Conservation (phyloP, 2,888 invertebrate species). For the Drosophila atroscutellata region DNA sequence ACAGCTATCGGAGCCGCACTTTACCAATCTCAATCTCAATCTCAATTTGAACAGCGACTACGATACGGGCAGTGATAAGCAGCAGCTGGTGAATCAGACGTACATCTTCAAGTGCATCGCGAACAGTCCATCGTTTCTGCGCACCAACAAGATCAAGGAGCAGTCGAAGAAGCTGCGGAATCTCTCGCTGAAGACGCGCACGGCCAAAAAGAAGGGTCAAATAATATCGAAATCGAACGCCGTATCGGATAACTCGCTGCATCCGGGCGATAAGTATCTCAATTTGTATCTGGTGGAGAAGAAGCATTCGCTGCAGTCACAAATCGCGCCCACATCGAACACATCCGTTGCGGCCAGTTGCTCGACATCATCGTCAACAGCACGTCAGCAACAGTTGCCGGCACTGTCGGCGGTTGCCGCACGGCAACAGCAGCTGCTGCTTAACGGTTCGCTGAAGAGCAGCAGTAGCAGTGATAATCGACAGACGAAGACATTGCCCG, state of each 20-base stretch:
- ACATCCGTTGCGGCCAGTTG: constrained; percentile 54
- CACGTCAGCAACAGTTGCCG: constrained; percentile 69
- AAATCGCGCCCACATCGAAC: constrained; percentile 39
- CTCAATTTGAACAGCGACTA: constrained; percentile 69
- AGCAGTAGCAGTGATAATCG: constrained; percentile 15
- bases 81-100: constrained; percentile 83
- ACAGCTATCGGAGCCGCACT: constrained; percentile 77
- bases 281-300: constrained; percentile 84
- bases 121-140: constrained; percentile 84
- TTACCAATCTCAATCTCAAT: constrained; percentile 75
- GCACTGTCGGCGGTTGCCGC: constrained; percentile 72
- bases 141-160: constrained; percentile 84
- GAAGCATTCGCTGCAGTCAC: constrained; percentile 79
- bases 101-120: constrained; percentile 85
- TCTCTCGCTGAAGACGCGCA: constrained; percentile 83
- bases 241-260: constrained; percentile 84
- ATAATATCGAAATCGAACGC: constrained; percentile 84
- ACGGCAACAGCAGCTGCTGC: constrained; percentile 77
- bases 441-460: constrained; percentile 82
- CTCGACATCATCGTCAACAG: constrained; percentile 53
- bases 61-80: constrained; percentile 79
- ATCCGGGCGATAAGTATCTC: constrained; percentile 84
- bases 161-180: constrained; percentile 84
- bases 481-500: constrained; percentile 82
- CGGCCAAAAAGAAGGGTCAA: constrained; percentile 83